Evolutionary conservation across 2,888 invertebrate genomes (phyloP).

Genomic region (Adelognathus sp.): DNA sequence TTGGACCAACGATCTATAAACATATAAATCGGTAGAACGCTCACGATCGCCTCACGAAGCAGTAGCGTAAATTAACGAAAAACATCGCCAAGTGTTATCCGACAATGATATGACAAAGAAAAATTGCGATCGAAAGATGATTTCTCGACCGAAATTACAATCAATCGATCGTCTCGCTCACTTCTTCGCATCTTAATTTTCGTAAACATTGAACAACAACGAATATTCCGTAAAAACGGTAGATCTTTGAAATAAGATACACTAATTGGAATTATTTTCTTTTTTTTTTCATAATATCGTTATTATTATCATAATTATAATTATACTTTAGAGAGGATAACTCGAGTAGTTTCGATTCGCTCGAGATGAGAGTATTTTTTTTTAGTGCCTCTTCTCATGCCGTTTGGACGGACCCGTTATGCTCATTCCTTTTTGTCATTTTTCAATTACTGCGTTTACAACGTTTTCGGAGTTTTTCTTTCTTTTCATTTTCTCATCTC

Average conservation of each 20-base stretch:
- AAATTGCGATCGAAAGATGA: slow-evolving; percentile 14
- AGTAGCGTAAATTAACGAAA: neutral
- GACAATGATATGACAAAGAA: slow-evolving; percentile 19
- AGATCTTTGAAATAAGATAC: slow-evolving; percentile 7
- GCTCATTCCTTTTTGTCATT: slow-evolving; percentile 37
- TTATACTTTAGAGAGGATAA: slow-evolving; percentile 22
- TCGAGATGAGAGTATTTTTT: slow-evolving; percentile 30
- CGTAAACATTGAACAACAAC: slow-evolving; percentile 46
- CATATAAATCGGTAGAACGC: neutral
- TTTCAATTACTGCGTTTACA: slow-evolving; percentile 10
- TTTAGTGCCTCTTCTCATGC: slow-evolving; percentile 38
- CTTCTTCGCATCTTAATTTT: slow-evolving; percentile 27
- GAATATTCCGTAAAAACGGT: slow-evolving; percentile 11
- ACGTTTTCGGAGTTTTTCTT: slow-evolving; percentile 17
- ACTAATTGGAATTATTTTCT: neutral
- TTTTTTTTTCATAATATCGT: neutral
- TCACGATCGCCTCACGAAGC: neutral
- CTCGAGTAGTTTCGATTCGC: slow-evolving; percentile 18
- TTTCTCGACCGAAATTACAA: slow-evolving; percentile 17
- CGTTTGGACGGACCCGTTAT: slow-evolving; percentile 62
- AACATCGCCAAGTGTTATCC: slow-evolving; percentile 3
- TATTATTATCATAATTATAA: neutral
- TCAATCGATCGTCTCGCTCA: slow-evolving; percentile 13
- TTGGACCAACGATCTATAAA: neutral
- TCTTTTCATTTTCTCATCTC: neutral